Evolutionary conservation across 2,888 invertebrate species (phyloP).

Genomic region (Rhimphoctona megacephalus): DNA sequence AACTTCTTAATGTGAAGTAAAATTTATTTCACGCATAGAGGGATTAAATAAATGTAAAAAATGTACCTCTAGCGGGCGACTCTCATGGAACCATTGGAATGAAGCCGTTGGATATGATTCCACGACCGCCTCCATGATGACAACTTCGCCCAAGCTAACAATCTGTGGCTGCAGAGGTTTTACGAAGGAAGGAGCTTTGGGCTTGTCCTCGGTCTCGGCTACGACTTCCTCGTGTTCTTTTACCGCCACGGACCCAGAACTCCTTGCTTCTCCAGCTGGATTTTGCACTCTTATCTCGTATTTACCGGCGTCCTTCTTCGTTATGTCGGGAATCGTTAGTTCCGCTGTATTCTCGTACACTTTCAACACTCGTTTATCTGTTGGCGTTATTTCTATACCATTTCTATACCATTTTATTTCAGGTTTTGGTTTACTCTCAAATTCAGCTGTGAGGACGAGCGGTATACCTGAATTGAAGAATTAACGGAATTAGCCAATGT

Average conservation of each 20-base stretch:
- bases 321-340: constrained; percentile 89
- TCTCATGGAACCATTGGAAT: constrained; percentile 94
- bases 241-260: constrained; percentile 93
- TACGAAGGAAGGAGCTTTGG: constrained; percentile 90
- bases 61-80: constrained; percentile 88
- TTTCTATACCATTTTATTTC: constrained; percentile 94
- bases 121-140: constrained; percentile 92
- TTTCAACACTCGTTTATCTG: constrained; percentile 87
- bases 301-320: constrained; percentile 93
- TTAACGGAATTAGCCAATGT: no score
- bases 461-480: constrained; percentile 83
- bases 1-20: no score
- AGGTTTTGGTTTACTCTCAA: constrained; percentile 90
- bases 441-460: constrained; percentile 90
- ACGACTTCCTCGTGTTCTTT: constrained; percentile 86
- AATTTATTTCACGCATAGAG: background rate
- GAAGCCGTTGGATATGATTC: constrained; percentile 92
- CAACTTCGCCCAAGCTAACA: constrained; percentile 90
- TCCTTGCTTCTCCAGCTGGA: constrained; percentile 91
- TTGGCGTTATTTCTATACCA: constrained; percentile 90
- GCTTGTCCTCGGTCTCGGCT: constrained; percentile 85
- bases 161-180: constrained; percentile 90
- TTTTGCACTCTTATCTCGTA: constrained; percentile 95
- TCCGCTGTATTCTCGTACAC: constrained; percentile 88
- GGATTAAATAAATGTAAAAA: constrained; percentile 9